phyloP scores from a whole-genome alignment of 30 jellyfish, hydroid and myxozoan species.

The Aurelia aurita complex sp. Pacific region DNA sequence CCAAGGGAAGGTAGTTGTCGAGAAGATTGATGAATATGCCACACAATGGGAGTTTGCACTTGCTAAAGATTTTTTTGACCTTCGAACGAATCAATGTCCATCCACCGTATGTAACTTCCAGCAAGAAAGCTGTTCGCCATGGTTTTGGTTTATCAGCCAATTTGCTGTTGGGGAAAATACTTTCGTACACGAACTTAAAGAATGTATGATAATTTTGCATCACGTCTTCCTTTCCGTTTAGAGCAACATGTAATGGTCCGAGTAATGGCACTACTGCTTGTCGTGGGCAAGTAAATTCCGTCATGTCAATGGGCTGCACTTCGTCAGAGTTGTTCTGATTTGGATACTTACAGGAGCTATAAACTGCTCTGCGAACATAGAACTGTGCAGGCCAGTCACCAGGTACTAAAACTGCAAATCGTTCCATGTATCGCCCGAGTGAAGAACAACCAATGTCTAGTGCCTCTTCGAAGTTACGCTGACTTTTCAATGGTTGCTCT shows the following conservation, averaged over 20 bases:
- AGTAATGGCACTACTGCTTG: background rate
- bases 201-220: background rate
- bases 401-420: background rate
- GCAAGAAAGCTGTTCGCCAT: background rate
- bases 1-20: slow-evolving; percentile 2
- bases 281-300: background rate
- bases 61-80: background rate
- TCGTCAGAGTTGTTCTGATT: background rate
- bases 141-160: slow-evolving; percentile 6
- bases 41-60: background rate
- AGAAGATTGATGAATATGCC: slow-evolving; percentile 9
- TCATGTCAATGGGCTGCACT: too few relatives aligned
- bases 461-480: background rate
- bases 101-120: slow-evolving; percentile 10
- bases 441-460: background rate
- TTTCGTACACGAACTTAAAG: slow-evolving; percentile 7
- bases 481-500: background rate
- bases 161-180: background rate
- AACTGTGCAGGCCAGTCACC: slow-evolving; percentile 13
- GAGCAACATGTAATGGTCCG: background rate
- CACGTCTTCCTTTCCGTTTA: slow-evolving; percentile 5
- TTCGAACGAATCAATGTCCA: background rate
- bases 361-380: slow-evolving; percentile 3
- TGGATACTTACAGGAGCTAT: background rate
- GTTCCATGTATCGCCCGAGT: background rate